Evolutionary conservation across 2,113 vertebrate species (phyloP).

Genomic region (Xiphophorus hellerii): DNA sequence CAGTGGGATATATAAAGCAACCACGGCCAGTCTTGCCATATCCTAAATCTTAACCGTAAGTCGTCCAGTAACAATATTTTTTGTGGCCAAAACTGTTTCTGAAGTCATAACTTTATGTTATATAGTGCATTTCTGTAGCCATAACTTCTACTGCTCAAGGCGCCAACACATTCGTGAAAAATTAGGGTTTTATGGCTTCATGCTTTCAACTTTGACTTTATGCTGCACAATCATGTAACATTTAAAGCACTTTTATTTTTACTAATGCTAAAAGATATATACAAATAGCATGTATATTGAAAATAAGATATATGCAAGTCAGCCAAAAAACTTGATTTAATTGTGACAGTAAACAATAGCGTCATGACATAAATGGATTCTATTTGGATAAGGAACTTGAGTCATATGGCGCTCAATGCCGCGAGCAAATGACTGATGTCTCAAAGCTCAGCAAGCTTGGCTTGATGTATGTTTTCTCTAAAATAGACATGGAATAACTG

Average conservation of each 20-base stretch:
- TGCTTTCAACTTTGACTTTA: not conserved
- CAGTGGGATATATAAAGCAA: conserved; percentile 32
- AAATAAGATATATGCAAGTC: conserved; percentile 1
- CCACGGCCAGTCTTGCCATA: conserved; percentile 34
- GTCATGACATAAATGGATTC: conserved; percentile 26
- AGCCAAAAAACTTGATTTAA: conserved; percentile 25
- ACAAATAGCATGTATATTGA: conserved; percentile 1
- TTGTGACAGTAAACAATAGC: conserved; percentile 46
- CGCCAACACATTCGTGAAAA: not conserved
- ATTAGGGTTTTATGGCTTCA: not conserved
- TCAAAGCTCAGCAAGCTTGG: too few species aligned
- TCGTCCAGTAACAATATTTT: conserved; percentile 3
- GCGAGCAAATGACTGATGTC: too few species aligned
- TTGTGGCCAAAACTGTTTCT: conserved; percentile 15
- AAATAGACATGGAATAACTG: too few species aligned
- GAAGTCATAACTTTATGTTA: conserved; percentile 1
- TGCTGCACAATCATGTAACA: not conserved
- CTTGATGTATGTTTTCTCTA: too few species aligned
- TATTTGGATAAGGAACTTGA: conserved; percentile 37
- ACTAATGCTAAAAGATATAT: conserved; percentile 4
- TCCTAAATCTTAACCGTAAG: conserved; percentile 24
- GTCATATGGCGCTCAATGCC: not conserved
- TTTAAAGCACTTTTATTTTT: not conserved
- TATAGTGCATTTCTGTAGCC: conserved; percentile 4
- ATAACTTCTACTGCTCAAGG: not conserved